Evolutionary conservation across 92 coral and sea anemone species (phyloP).

Genomic region (Heliopora coerulea): DNA sequence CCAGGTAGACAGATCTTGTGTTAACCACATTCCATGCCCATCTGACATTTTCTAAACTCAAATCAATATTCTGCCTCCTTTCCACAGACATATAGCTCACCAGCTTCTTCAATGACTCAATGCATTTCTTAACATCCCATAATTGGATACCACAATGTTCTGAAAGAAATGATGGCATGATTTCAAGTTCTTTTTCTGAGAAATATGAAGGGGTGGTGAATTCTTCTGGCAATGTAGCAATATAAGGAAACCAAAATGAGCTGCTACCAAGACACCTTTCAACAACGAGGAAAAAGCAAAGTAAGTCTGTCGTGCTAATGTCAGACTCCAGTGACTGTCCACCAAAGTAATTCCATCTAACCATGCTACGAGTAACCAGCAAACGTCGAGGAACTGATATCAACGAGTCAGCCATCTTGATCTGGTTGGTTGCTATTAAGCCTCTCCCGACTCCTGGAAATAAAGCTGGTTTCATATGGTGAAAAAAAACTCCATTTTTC

Average conservation of each 20-base stretch:
- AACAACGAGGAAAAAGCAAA: slow-evolving; percentile 67
- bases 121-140: slow-evolving; percentile 44
- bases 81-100: not conserved
- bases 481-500: slow-evolving; percentile 64
- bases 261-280: slow-evolving; percentile 58
- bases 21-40: slow-evolving; percentile 99
- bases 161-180: slow-evolving; percentile 49
- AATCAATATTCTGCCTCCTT: slow-evolving; percentile 18
- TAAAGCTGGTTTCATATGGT: slow-evolving; percentile 64
- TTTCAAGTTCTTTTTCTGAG: slow-evolving; percentile 46
- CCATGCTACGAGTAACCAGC: slow-evolving; percentile 64
- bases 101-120: slow-evolving; percentile 37
- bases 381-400: slow-evolving; percentile 74
- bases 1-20: slow-evolving; percentile 83
- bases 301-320: slow-evolving; percentile 11
- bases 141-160: slow-evolving; percentile 52
- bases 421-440: slow-evolving; percentile 58
- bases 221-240: slow-evolving; percentile 61
- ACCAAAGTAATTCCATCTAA: slow-evolving; percentile 11
- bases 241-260: slow-evolving; percentile 91
- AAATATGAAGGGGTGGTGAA: slow-evolving; percentile 88
- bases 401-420: slow-evolving; percentile 53
- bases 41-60: slow-evolving; percentile 64
- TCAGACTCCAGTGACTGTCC: not conserved
- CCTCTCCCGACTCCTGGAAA: slow-evolving; percentile 84